A percentile compares a stretch with the other conserved stretches of the same genome.
These are phyloP conservation scores for Hucho hucho DNA, from an alignment of 2,113 vertebrate species.

Conservation along the genomic window DNA sequence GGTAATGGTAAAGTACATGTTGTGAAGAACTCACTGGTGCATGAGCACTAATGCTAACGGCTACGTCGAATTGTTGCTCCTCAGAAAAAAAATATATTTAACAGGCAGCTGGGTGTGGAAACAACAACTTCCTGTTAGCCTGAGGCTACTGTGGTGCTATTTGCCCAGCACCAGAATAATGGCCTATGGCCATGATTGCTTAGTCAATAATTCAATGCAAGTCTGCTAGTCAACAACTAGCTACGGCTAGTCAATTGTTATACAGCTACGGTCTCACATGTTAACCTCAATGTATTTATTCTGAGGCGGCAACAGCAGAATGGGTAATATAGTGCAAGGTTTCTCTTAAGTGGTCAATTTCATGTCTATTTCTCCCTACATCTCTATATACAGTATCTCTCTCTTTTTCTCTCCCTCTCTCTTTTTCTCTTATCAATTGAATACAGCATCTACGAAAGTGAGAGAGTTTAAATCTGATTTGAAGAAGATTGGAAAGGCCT, in stretches of 20 bases:
- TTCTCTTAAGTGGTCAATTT: too few species aligned
- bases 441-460: too few species aligned
- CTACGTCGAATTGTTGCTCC: neutral
- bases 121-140: neutral
- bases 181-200: neutral
- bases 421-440: too few species aligned
- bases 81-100: neutral
- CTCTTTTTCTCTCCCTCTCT: too few species aligned
- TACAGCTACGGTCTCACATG: neutral
- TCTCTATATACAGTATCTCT: too few species aligned
- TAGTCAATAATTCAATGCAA: constrained; percentile 6
- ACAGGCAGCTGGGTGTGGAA: neutral
- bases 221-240: neutral
- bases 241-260: neutral
- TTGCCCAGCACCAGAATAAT: constrained; percentile 1
- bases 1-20: neutral
- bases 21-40: neutral
- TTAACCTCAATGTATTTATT: too few species aligned
- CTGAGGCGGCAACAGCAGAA: neutral
- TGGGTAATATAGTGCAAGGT: neutral
- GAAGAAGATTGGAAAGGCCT: too few species aligned
- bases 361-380: too few species aligned
- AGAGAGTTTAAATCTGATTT: too few species aligned
- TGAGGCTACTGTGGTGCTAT: neutral
- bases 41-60: neutral